These are phyloP conservation scores for Palythoa grandis DNA, from an alignment of 92 coral and sea anemone genomes.

Conservation along the genomic window DNA sequence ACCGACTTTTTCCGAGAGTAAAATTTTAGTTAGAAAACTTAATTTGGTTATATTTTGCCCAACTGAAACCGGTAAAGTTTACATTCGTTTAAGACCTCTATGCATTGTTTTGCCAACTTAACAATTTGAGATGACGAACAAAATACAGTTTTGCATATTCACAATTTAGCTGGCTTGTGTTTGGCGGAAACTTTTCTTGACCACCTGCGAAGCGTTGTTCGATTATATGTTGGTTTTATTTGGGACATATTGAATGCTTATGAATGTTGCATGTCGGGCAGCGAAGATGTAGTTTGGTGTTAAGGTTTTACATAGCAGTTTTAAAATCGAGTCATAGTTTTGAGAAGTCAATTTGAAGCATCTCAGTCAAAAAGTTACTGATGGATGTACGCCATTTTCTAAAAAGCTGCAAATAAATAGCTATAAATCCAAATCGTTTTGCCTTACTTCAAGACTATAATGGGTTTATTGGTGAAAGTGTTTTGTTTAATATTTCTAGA, in stretches of 20 bases:
- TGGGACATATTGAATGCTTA: slow-evolving; percentile 9
- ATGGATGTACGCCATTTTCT: neutral
- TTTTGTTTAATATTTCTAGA: neutral
- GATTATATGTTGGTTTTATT: slow-evolving; percentile 17
- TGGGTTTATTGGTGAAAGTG: neutral
- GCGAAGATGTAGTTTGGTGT: neutral
- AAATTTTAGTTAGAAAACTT: neutral
- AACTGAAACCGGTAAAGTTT: neutral
- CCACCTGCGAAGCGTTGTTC: slow-evolving; percentile 26
- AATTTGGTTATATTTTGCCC: neutral
- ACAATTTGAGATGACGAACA: slow-evolving; percentile 11
- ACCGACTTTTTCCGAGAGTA: neutral
- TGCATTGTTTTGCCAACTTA: neutral
- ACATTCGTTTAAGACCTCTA: neutral
- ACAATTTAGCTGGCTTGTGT: slow-evolving; percentile 25
- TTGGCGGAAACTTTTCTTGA: slow-evolving; percentile 22
- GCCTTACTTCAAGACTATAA: neutral
- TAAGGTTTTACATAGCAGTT: neutral
- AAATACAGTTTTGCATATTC: slow-evolving; percentile 29
- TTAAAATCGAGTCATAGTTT: neutral
- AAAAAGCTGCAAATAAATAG: neutral
- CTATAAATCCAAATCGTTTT: neutral
- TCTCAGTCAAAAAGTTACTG: neutral
- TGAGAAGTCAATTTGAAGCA: neutral
- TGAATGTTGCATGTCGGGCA: neutral